A percentile compares a stretch with the other conserved stretches of the same genome.
These are phyloP conservation scores for Phymanthus crucifer DNA, from an alignment of 92 coral and sea anemone genomes.

Conservation along the genomic window DNA sequence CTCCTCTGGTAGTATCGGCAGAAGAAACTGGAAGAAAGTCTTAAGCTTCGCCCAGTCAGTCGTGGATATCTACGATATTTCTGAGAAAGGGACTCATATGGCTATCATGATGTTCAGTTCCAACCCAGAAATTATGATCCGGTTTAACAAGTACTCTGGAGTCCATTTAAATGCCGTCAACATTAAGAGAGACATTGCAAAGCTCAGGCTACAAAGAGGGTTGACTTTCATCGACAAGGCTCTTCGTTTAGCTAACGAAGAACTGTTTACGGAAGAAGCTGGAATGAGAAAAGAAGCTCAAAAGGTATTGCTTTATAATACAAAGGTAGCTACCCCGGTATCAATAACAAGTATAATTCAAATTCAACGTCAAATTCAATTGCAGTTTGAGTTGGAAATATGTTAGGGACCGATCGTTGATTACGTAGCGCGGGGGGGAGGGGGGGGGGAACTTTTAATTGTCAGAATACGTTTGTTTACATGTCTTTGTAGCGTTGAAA, in stretches of 20 bases:
- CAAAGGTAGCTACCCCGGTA: too few relatives aligned
- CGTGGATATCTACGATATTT: constrained; percentile 28
- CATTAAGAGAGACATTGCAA: constrained; percentile 34
- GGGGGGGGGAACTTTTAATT: too few relatives aligned
- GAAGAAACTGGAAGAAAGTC: constrained; percentile 38
- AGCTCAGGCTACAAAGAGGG: constrained; percentile 27
- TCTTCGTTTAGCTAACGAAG: constrained; percentile 1
- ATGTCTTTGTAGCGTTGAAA: too few relatives aligned
- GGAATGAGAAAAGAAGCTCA: constrained; percentile 26
- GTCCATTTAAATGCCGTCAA: constrained; percentile 33
- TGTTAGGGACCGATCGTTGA: too few relatives aligned
- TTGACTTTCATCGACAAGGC: constrained; percentile 50
- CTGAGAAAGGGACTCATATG: constrained; percentile 41
- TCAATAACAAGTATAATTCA: too few relatives aligned
- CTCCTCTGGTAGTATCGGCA: constrained; percentile 60
- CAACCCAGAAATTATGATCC: constrained; percentile 22
- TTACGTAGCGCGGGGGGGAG: too few relatives aligned
- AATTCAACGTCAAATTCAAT: too few relatives aligned
- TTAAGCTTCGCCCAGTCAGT: constrained; percentile 19
- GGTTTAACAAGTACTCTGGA: constrained; percentile 32
- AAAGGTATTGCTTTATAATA: too few relatives aligned
- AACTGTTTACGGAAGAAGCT: constrained; percentile 14
- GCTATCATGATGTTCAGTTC: constrained; percentile 31
- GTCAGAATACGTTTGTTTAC: too few relatives aligned
- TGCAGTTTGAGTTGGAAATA: too few relatives aligned